Evolutionary conservation across 2,888 invertebrate species (phyloP).

Genomic region (Hesperia comma): DNA sequence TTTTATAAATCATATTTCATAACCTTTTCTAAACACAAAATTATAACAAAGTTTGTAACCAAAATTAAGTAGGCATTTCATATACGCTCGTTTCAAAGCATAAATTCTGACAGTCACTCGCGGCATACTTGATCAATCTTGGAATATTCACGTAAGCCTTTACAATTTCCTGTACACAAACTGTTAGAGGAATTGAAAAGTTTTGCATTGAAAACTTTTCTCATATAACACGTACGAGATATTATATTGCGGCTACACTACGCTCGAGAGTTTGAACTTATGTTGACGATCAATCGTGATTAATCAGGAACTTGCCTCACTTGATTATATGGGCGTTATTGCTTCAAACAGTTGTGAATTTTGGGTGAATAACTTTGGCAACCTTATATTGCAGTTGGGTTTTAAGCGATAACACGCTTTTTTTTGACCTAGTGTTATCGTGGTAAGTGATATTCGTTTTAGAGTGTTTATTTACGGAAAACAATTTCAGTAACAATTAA

Average conservation of each 20-base stretch:
- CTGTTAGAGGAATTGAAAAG: slow-evolving; percentile 29
- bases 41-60: no score
- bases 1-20: no score
- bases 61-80: no score
- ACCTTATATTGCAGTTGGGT: slow-evolving; percentile 11
- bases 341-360: slow-evolving; percentile 24
- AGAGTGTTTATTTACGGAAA: no score
- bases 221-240: slow-evolving; percentile 31
- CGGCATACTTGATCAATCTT: slow-evolving; percentile 33
- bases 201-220: slow-evolving; percentile 35
- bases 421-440: no score
- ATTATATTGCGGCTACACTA: slow-evolving; percentile 25
- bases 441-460: no score
- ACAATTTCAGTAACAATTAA: no score
- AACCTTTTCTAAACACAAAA: no score
- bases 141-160: slow-evolving; percentile 32
- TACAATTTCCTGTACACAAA: slow-evolving; percentile 35
- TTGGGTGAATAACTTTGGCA: slow-evolving; percentile 18
- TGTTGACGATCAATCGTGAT: slow-evolving; percentile 32
- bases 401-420: background rate
- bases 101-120: slow-evolving; percentile 26
- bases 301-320: slow-evolving; percentile 28
- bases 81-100: slow-evolving; percentile 24
- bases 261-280: slow-evolving; percentile 17
- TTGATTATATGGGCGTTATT: slow-evolving; percentile 34